Conservation (phyloP, 2,888 invertebrate species). For the Phengaris arion region DNA sequence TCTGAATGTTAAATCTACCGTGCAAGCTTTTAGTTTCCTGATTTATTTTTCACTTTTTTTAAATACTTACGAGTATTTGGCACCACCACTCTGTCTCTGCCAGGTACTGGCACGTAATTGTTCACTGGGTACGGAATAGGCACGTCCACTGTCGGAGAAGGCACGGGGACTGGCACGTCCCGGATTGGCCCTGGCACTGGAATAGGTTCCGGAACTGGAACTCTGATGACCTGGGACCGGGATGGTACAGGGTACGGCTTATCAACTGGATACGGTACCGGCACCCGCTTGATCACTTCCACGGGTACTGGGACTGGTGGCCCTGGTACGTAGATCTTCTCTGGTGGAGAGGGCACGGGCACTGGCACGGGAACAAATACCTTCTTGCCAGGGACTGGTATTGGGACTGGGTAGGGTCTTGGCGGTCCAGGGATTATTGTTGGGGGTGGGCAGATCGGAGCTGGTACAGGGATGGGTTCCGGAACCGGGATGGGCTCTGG, state of each 20-base stretch:
- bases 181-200: conserved; percentile 46
- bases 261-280: conserved; percentile 42
- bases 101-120: conserved; percentile 41
- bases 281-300: conserved; percentile 39
- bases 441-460: conserved; percentile 46
- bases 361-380: conserved; percentile 54
- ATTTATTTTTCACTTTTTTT: not conserved
- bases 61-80: conserved; percentile 48
- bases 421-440: conserved; percentile 60
- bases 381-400: conserved; percentile 51
- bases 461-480: conserved; percentile 9
- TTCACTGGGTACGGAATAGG: conserved; percentile 48
- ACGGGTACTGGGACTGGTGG: conserved; percentile 46
- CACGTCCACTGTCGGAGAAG: conserved; percentile 47
- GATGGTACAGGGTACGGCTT: conserved; percentile 55
- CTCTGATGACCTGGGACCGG: conserved; percentile 45
- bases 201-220: conserved; percentile 46
- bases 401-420: conserved; percentile 61
- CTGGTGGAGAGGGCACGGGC: conserved; percentile 52
- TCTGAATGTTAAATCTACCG: not conserved
- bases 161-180: conserved; percentile 45
- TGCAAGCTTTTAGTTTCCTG: not conserved
- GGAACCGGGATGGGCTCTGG: conserved; percentile 12
- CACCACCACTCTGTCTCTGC: conserved; percentile 52
- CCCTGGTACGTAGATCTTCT: conserved; percentile 52